Percentiles rank a stretch among this genome's conserved stretches.
Evolutionary conservation across 2,797 vertebrate species (phyloP).

Genomic region (Phoeniculus purpureus): DNA sequence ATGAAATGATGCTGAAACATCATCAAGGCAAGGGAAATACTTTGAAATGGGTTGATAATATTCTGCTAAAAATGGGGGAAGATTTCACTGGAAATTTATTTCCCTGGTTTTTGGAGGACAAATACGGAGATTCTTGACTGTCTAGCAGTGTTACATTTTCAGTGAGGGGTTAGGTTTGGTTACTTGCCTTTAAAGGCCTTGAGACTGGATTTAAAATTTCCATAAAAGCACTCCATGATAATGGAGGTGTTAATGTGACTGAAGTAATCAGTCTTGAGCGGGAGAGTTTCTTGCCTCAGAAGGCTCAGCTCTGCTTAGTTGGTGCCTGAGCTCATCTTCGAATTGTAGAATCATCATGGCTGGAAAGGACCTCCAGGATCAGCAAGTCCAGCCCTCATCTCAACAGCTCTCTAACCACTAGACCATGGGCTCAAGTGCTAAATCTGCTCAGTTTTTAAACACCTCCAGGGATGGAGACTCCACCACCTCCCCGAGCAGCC

Average conservation of each 20-base stretch:
- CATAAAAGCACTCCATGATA: background rate
- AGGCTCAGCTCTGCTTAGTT: background rate
- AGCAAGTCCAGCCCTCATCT: no score
- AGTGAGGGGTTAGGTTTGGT: background rate
- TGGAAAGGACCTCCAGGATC: no score
- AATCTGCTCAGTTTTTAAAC: no score
- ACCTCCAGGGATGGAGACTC: no score
- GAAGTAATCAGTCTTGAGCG: background rate
- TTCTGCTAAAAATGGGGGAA: background rate
- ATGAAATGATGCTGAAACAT: background rate
- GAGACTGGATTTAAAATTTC: background rate
- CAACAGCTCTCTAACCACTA: no score
- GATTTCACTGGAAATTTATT: background rate
- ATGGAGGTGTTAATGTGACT: background rate
- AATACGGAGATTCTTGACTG: background rate
- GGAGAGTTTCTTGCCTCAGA: background rate
- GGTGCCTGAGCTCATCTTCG: background rate
- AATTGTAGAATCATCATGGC: no score
- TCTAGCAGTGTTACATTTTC: background rate
- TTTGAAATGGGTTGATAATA: background rate
- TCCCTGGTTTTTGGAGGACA: background rate
- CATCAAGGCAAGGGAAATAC: background rate
- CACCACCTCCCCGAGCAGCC: no score
- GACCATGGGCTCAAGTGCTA: no score
- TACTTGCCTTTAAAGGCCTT: background rate